Evolutionary conservation across 1,140 invertebrate species (phyloP).

Genomic region (Telenomus remus): DNA sequence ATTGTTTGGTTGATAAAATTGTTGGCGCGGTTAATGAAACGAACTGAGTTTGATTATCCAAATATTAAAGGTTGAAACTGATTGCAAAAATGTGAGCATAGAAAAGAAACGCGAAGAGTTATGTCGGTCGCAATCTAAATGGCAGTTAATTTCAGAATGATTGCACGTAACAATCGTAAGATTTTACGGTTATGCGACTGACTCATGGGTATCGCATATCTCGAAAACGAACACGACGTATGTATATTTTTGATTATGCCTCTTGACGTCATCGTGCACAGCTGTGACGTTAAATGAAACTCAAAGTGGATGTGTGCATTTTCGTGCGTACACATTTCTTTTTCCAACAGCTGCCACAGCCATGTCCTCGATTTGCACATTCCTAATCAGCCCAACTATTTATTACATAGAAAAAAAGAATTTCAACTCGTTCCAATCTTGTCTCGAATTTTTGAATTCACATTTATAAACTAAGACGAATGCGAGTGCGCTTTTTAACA

Average conservation of each 20-base stretch:
- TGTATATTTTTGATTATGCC: conserved; percentile 23
- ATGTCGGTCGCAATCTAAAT: conserved; percentile 7
- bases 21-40: no score
- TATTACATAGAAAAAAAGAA: no score
- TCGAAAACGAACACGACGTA: conserved; percentile 19
- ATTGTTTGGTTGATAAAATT: no score
- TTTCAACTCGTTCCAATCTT: no score
- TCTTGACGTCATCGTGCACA: conserved; percentile 26
- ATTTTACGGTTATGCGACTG: conserved; percentile 23
- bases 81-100: no score
- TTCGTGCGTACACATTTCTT: not conserved
- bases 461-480: no score
- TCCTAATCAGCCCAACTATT: not conserved
- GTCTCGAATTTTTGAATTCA: no score
- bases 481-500: no score
- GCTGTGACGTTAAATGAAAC: conserved; percentile 29
- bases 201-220: conserved; percentile 23
- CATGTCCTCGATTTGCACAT: conserved; percentile 4
- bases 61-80: no score
- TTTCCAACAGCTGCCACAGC: not conserved
- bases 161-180: conserved; percentile 26
- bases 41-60: no score
- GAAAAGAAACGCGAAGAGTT: no score
- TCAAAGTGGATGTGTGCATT: conserved; percentile 1
- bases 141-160: conserved; percentile 14